These are phyloP conservation scores for Trachelipus rathkii DNA, from an alignment of 1,140 invertebrate species.

Conservation along the genomic window DNA sequence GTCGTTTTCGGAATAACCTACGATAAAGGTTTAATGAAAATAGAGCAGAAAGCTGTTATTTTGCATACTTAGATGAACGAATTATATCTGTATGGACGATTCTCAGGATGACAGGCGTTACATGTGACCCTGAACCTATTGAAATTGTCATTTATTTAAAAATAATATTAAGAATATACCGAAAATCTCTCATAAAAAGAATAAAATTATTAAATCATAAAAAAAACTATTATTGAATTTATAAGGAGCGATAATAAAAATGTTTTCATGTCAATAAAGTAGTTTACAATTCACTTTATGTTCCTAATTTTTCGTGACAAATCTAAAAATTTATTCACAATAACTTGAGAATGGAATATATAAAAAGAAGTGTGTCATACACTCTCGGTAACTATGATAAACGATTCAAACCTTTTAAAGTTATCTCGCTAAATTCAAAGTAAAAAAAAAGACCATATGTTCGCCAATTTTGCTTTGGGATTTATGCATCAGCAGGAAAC, in stretches of 20 bases:
- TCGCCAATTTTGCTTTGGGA: constrained; percentile 86
- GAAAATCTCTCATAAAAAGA: no score
- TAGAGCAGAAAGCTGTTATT: constrained; percentile 51
- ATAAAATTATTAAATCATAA: no score
- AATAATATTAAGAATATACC: no score
- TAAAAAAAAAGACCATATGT: constrained; percentile 81
- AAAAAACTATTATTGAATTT: no score
- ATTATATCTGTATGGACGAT: constrained; percentile 75
- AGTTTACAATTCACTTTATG: no score
- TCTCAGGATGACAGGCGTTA: constrained; percentile 81
- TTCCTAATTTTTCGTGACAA: no score
- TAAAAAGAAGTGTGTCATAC: not conserved
- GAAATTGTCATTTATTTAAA: constrained; percentile 27
- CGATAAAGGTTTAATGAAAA: constrained; percentile 65
- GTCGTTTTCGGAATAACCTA: constrained; percentile 72
- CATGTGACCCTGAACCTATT: constrained; percentile 70
- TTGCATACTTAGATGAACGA: constrained; percentile 67
- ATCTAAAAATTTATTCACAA: no score
- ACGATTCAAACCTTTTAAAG: constrained; percentile 59
- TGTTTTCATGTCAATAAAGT: no score
- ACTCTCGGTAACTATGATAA: not conserved
- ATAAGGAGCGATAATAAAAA: no score
- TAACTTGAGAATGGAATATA: not conserved
- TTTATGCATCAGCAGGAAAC: constrained; percentile 67
- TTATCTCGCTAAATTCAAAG: constrained; percentile 66